Base-by-base conservation (phyloP, 2,113 vertebrate species). In the Heterotis niloticus region DNA sequence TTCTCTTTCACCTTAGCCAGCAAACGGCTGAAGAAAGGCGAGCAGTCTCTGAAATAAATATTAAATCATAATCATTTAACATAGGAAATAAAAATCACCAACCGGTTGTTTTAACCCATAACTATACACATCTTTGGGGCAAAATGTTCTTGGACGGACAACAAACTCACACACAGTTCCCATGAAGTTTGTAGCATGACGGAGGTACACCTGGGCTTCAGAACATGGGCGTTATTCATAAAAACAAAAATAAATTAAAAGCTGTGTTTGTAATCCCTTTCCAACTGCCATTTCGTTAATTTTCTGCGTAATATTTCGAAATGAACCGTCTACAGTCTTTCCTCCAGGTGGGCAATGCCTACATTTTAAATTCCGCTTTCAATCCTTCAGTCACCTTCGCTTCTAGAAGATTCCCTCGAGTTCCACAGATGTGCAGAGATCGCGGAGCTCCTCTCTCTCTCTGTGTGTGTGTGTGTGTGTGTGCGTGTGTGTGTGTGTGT, bases 121-220 rank as follows among this genome's bases (percentile, higher is more conserved):
- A 94, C 92, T 96, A 94, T 95, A 97, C 94, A 98, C 93, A 95
- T 96, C 94, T 98, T 94, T 96, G 94, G 95, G 95, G 94, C 88
- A 92, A 89, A 90, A 85, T 34, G 87, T 88, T 94, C 86, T 93
- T 92, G 91, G 93, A 94, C 91, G 60, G 91, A 97, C 93, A 10
- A 95, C 92, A 86, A 94, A 91, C 93, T 95, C 95, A 95, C 94
- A 94, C 91, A 95, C 90, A 92, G 84, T 87, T 95, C 94, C 96
- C 95, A 93, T 94, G 89, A 89, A 86, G 88, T 92, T 89, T 95
- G 94, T 95, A 94, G 93, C 94, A 94, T 93, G 95, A 94, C 91
- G 97, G 96, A 98, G 97, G 96, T 98, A 98, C 96, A 98, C 94
- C 95, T 96, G 95, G 96, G 95, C 91, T 95, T 96, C 91, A 92